A percentile compares a stretch with the other conserved stretches of the same genome.
These are phyloP conservation scores for Dromius quadrimaculatus DNA, from an alignment of 2,888 invertebrate genomes.

Conservation along the genomic window DNA sequence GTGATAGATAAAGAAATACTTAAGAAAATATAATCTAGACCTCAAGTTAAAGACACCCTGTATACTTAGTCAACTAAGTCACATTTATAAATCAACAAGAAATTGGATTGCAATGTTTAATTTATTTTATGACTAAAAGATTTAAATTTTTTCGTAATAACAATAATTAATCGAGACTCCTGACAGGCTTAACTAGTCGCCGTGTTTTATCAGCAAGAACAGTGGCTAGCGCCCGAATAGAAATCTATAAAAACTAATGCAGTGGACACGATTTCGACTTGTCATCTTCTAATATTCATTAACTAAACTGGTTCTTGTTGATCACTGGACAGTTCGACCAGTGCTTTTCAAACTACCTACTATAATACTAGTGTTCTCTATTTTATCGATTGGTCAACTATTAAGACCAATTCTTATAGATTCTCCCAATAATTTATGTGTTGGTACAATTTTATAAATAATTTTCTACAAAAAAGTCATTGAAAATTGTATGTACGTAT, in stretches of 20 bases:
- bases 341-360: constrained; percentile 38
- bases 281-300: constrained; percentile 52
- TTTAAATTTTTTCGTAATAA: constrained; percentile 51
- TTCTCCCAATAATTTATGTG: no score
- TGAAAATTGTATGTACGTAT: no score
- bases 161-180: constrained; percentile 48
- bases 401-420: no score
- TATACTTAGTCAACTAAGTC: no score
- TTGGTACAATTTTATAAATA: no score
- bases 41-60: no score
- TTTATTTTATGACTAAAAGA: constrained; percentile 47
- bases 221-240: constrained; percentile 33
- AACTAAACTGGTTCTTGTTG: constrained; percentile 39
- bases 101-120: constrained; percentile 31
- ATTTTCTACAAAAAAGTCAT: no score
- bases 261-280: constrained; percentile 43
- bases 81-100: constrained; percentile 40
- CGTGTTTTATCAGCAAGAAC: constrained; percentile 24
- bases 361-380: no score
- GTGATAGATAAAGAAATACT: constrained; percentile 36
- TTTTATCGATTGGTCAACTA: no score
- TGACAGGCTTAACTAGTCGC: constrained; percentile 48
- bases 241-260: constrained; percentile 47
- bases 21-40: no score
- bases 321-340: constrained; percentile 9